Evolutionary conservation across 2,113 vertebrate genomes (phyloP).

Genomic region (Donacobius atricapilla): DNA sequence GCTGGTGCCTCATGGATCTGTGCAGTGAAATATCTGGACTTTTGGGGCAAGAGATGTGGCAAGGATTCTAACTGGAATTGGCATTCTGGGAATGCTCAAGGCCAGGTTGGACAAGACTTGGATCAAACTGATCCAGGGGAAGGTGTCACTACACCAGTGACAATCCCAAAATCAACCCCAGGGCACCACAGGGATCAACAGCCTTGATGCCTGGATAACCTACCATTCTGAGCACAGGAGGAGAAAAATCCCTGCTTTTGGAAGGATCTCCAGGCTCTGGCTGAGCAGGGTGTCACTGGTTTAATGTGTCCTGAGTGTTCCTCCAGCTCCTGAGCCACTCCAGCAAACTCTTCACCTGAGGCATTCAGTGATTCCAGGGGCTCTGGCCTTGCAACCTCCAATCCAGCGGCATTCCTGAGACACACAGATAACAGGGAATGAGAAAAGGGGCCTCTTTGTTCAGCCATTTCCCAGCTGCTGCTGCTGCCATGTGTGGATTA

Average conservation of each 20-base stretch:
- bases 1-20: rapidly evolving
- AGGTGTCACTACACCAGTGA: rapidly evolving
- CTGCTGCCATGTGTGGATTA: not conserved
- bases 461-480: conserved; percentile 9
- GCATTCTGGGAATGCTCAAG: not conserved
- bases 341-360: not conserved
- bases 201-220: not conserved
- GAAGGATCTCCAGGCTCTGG: not conserved
- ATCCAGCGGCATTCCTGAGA: not conserved
- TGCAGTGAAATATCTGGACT: too few relatives aligned
- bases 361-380: not conserved
- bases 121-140: not conserved
- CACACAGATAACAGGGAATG: not conserved
- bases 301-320: not conserved
- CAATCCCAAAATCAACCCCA: rapidly evolving
- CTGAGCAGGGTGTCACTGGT: not conserved
- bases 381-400: not conserved
- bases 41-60: not conserved
- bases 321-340: not conserved
- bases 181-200: not conserved
- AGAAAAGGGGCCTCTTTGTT: conserved; percentile 13
- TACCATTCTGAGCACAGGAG: not conserved
- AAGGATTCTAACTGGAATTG: not conserved
- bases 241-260: not conserved
- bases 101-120: not conserved